A percentile compares a stretch with the other conserved stretches of the same genome.
Conservation (phyloP, 2,888 invertebrate genomes). For the Conchocele bisecta region DNA sequence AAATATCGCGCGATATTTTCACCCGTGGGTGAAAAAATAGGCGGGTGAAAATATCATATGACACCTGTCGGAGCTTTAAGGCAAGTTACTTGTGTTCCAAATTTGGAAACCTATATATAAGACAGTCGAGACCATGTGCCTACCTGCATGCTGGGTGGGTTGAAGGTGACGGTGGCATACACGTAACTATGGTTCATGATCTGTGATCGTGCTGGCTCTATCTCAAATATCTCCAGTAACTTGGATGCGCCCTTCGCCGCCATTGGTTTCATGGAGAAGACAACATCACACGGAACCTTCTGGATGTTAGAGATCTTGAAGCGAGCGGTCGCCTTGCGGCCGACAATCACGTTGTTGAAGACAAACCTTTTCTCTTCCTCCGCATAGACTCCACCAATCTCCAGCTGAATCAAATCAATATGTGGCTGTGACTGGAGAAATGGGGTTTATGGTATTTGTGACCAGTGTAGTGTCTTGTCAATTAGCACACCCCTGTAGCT, state of each 20-base stretch:
- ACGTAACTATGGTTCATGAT: conserved; percentile 80
- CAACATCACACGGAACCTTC: conserved; percentile 82
- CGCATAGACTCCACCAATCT: conserved; percentile 81
- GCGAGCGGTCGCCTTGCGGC: conserved; percentile 80
- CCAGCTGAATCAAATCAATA: conserved; percentile 44
- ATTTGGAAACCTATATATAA: too few species aligned
- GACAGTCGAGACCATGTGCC: too few species aligned
- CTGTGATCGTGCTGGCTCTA: conserved; percentile 80
- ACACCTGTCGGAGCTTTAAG: too few species aligned
- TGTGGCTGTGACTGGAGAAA: too few species aligned
- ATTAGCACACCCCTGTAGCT: too few species aligned
- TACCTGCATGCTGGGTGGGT: conserved; percentile 83
- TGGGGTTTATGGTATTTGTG: too few species aligned
- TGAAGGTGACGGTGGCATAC: conserved; percentile 81
- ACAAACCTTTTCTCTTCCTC: conserved; percentile 82
- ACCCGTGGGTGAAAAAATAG: too few species aligned
- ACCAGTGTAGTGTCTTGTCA: too few species aligned
- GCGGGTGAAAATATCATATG: too few species aligned
- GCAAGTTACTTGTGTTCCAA: too few species aligned
- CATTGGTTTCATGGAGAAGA: conserved; percentile 76
- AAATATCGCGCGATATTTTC: too few species aligned
- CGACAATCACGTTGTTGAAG: conserved; percentile 83
- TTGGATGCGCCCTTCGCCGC: conserved; percentile 69
- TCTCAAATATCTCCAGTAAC: conserved; percentile 80
- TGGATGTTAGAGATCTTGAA: conserved; percentile 82